Percentiles rank a stretch among this genome's conserved stretches.
phyloP scores from a whole-genome alignment of 2,797 vertebrate genomes.

The Mycteria americana region DNA sequence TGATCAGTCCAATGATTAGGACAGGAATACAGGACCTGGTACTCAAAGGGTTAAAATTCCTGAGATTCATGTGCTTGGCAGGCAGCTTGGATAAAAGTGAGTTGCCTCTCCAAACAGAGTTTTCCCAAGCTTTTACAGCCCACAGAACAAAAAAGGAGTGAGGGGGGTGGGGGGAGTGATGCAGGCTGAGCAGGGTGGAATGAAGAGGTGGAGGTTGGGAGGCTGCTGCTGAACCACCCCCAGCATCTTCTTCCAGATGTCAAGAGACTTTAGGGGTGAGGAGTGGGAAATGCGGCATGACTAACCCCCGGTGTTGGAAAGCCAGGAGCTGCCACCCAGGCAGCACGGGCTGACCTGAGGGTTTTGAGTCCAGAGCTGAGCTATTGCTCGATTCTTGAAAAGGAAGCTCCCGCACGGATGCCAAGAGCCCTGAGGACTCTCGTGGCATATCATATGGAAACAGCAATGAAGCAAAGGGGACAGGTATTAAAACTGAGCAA shows the following conservation, averaged over 20 bases:
- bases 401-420: neutral
- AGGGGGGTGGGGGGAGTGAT: fast-evolving
- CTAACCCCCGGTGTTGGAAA: neutral
- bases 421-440: too few relatives aligned
- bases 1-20: neutral
- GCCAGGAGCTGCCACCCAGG: neutral
- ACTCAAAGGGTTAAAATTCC: neutral
- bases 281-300: neutral
- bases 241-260: neutral
- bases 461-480: neutral
- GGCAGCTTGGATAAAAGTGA: neutral
- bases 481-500: neutral
- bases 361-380: neutral
- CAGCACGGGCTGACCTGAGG: neutral
- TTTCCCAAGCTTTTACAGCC: neutral
- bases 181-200: neutral
- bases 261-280: neutral
- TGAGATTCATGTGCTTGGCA: neutral
- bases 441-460: neutral
- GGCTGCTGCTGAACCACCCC: neutral
- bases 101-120: neutral
- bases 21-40: fast-evolving
- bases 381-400: fast-evolving
- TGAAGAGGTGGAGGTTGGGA: neutral
- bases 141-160: neutral